These are phyloP conservation scores for Lamprotornis superbus DNA, from an alignment of 2,113 vertebrate genomes.

Conservation along the genomic window DNA sequence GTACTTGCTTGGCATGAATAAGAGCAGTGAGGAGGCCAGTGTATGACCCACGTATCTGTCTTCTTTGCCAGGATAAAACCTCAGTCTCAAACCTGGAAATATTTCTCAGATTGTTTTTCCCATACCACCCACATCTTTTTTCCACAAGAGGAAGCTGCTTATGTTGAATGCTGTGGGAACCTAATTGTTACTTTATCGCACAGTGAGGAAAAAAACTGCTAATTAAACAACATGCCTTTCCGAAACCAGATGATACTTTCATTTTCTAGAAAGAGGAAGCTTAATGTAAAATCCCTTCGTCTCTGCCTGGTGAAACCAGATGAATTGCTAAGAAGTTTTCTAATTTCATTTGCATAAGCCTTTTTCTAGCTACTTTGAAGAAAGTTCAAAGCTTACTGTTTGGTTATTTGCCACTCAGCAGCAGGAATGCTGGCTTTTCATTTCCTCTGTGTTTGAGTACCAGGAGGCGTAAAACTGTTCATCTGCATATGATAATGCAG, in stretches of 20 bases:
- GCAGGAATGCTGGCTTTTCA: constrained; percentile 28
- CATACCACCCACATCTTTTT: constrained; percentile 57
- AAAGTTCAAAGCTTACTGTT: constrained; percentile 43
- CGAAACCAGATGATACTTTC: constrained; percentile 61
- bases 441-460: constrained; percentile 14
- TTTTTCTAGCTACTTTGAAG: constrained; percentile 60
- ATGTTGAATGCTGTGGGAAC: constrained; percentile 62
- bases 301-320: constrained; percentile 46
- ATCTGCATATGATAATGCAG: constrained; percentile 27
- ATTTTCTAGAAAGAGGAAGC: constrained; percentile 67
- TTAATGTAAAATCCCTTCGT: constrained; percentile 44
- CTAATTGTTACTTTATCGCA: constrained; percentile 61
- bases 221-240: constrained; percentile 58
- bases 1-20: neutral
- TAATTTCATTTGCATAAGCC: constrained; percentile 65
- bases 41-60: constrained; percentile 1
- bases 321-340: constrained; percentile 59
- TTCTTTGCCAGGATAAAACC: constrained; percentile 36
- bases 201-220: constrained; percentile 29
- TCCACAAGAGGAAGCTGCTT: constrained; percentile 53
- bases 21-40: neutral
- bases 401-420: constrained; percentile 42
- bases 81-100: constrained; percentile 55
- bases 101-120: constrained; percentile 63
- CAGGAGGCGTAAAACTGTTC: neutral